phyloP scores from a whole-genome alignment of 53 echinoderm and acorn worm genomes.

The Echinometra lucunter region DNA sequence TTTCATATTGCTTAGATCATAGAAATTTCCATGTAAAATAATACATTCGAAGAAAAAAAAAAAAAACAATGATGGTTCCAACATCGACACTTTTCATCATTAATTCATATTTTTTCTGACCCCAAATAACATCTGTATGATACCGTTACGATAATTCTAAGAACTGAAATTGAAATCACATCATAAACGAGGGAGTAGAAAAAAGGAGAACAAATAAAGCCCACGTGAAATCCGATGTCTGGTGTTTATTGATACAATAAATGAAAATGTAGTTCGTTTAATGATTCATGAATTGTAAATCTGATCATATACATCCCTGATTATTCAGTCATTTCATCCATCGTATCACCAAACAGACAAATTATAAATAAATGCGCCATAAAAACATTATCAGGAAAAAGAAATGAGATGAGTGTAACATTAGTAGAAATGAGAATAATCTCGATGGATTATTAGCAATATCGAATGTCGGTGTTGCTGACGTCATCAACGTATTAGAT shows the following conservation, averaged over 20 bases:
- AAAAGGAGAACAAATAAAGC: neutral
- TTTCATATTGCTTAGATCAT: no score
- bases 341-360: neutral
- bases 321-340: neutral
- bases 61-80: no score
- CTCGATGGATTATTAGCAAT: neutral
- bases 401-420: neutral
- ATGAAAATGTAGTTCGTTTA: neutral
- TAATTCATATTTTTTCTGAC: no score
- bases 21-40: no score
- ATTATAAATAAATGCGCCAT: neutral
- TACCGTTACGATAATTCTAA: no score
- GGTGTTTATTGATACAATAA: neutral
- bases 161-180: no score
- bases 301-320: neutral
- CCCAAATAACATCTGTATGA: no score
- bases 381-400: neutral
- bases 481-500: neutral
- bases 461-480: neutral
- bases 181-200: no score
- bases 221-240: neutral
- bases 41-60: no score
- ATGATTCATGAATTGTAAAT: neutral
- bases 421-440: slow-evolving; percentile 8
- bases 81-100: no score